Base-by-base conservation (phyloP, 2,888 invertebrate genomes). In the Bursaphelenchus okinawaensis region DNA sequence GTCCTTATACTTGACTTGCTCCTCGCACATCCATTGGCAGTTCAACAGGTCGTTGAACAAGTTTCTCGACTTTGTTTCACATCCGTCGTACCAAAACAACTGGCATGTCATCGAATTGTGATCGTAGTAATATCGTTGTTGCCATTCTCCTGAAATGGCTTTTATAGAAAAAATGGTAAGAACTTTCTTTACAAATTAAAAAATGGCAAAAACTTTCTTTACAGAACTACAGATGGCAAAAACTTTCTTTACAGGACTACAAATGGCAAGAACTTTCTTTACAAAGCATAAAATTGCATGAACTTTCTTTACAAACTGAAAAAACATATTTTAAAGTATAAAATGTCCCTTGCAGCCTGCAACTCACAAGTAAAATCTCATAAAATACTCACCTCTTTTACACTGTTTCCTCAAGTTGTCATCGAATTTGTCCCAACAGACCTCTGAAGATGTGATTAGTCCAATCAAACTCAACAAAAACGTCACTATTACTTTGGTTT, bases 341-440 rank as follows among this genome's bases (percentile, higher is more conserved):
- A n/a, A n/a, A n/a, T n/a, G n/a, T n/a, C n/a, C n/a, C n/a, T n/a
- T n/a, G n/a, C n/a, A n/a, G n/a, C n/a, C n/a, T n/a, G n/a, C n/a
- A n/a, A n/a, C n/a, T n/a, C n/a, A n/a, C n/a, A n/a, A n/a, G n/a
- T n/a, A n/a, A n/a, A n/a, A n/a, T n/a, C n/a, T n/a, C n/a, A n/a
- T 22, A 28, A 7, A 23, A 12, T 24, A 64, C 75, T 63, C 22
- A 81, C 80, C 80, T 61, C 70, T 69, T 67, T 70, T 57, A 60
- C 81, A 81, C 64, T 78, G 79, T 67, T 78, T 78, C 61, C 73
- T 66, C 62, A 81, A 77, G 64, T 71, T 76, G 63, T 74, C 62
- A 59, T 81, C 81, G 67, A 81, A 81, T 50, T 73, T 72, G 72
- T 81, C 81, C 79, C 78, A 79, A 74, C 81, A 81, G 22, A 78